Percentiles rank a stretch among this genome's conserved stretches.
phyloP scores from a whole-genome alignment of 2,113 vertebrate species.

The Cyanoramphus novaezelandiae region DNA sequence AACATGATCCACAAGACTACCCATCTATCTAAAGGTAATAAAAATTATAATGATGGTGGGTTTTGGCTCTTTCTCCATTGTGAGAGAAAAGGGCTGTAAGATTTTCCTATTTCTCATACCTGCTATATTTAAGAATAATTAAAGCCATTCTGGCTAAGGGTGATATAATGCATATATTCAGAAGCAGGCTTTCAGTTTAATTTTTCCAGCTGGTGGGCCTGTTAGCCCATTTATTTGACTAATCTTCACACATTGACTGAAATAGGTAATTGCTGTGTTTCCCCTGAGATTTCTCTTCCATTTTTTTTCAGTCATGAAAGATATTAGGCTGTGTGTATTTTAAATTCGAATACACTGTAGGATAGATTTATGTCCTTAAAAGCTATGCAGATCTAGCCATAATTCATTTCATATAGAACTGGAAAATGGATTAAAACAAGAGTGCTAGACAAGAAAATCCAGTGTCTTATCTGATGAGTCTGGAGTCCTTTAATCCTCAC shows the following conservation, averaged over 20 bases:
- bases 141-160: constrained; percentile 53
- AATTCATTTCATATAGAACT: constrained; percentile 32
- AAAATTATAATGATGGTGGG: constrained; percentile 35
- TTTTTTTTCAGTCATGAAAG: constrained; percentile 49
- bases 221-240: constrained; percentile 68
- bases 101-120: constrained; percentile 63
- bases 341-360: constrained; percentile 49
- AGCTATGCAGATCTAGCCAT: constrained; percentile 20
- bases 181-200: constrained; percentile 64
- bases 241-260: constrained; percentile 64
- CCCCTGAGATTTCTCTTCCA: constrained; percentile 47
- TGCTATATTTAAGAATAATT: constrained; percentile 68
- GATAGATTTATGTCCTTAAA: constrained; percentile 61
- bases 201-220: constrained; percentile 65
- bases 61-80: constrained; percentile 27
- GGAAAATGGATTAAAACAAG: constrained; percentile 35
- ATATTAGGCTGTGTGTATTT: constrained; percentile 50
- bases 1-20: background rate
- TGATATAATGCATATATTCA: constrained; percentile 65
- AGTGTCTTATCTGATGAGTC: constrained; percentile 52
- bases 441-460: constrained; percentile 37
- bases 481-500: constrained; percentile 44
- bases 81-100: constrained; percentile 38
- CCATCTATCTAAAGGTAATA: constrained; percentile 29
- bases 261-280: constrained; percentile 63